These are phyloP conservation scores for Phocoena phocoena DNA, from an alignment of 2,113 vertebrate genomes.

Conservation along the genomic window DNA sequence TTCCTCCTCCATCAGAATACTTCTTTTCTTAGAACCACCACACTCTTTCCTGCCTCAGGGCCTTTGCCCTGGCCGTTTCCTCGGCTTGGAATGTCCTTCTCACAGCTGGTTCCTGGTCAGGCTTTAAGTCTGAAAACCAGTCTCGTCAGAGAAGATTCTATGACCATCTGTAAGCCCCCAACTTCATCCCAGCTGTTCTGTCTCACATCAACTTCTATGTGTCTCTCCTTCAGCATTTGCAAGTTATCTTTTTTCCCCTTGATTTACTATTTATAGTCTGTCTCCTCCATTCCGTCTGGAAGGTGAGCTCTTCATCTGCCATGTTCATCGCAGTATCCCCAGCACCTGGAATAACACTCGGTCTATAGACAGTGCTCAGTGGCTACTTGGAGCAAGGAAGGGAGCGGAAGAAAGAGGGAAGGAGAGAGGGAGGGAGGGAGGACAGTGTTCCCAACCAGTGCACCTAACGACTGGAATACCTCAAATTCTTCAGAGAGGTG, in stretches of 20 bases:
- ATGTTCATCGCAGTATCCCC: not conserved
- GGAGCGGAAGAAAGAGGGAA: not conserved
- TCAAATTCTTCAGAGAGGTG: not conserved
- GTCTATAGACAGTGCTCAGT: not conserved
- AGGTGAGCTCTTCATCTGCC: not conserved
- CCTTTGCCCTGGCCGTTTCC: not conserved
- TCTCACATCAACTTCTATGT: not conserved
- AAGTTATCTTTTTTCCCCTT: not conserved
- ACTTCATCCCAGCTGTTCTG: not conserved
- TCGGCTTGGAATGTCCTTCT: not conserved
- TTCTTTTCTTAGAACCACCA: not conserved
- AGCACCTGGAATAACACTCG: not conserved
- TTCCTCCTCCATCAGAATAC: not conserved
- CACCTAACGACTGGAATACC: not conserved
- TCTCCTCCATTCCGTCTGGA: not conserved
- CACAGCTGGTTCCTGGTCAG: not conserved
- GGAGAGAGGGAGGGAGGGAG: not conserved
- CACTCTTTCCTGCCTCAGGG: not conserved
- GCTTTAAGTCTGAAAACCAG: not conserved
- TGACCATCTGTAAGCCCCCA: not conserved
- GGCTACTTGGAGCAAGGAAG: not conserved
- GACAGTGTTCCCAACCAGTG: not conserved
- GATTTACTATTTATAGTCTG: not conserved
- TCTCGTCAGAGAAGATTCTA: not conserved
- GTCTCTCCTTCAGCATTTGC: not conserved